Evolutionary conservation across 2,113 vertebrate species (phyloP).

Genomic region (Erpornis zantholeuca): DNA sequence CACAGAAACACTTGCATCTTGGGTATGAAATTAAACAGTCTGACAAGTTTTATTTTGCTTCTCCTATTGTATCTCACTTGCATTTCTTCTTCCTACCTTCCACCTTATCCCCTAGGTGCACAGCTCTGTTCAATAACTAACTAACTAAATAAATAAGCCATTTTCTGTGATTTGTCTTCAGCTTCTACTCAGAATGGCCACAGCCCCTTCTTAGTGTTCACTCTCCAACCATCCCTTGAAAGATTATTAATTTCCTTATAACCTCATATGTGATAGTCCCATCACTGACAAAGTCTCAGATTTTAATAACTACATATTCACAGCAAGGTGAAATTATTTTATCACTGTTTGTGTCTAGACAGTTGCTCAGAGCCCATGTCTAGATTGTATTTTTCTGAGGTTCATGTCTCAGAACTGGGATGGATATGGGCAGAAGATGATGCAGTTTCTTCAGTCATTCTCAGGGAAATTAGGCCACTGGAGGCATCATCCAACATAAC

Average conservation of each 20-base stretch:
- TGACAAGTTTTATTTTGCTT: not conserved
- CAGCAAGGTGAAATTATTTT: not conserved
- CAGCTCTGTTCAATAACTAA: not conserved
- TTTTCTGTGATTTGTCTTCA: not conserved
- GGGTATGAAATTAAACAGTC: not conserved
- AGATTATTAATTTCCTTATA: not conserved
- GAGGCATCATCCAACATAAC: not conserved
- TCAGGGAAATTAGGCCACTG: not conserved
- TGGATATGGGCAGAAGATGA: not conserved
- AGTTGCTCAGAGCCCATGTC: not conserved
- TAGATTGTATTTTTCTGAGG: not conserved
- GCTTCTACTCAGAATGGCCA: not conserved
- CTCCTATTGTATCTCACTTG: not conserved
- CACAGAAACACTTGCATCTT: not conserved
- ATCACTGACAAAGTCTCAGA: not conserved
- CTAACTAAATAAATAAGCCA: not conserved
- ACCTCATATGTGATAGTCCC: not conserved
- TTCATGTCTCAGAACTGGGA: not conserved
- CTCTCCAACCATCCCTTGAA: not conserved
- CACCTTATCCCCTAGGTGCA: not conserved
- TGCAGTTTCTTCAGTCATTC: not conserved
- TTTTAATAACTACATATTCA: not conserved
- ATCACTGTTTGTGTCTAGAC: not conserved
- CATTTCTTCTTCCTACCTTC: not conserved
- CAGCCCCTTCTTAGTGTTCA: not conserved